A percentile compares a stretch with the other conserved stretches of the same genome.
Conservation (phyloP, 2,888 invertebrate genomes). For the Lochmaea capreae region DNA sequence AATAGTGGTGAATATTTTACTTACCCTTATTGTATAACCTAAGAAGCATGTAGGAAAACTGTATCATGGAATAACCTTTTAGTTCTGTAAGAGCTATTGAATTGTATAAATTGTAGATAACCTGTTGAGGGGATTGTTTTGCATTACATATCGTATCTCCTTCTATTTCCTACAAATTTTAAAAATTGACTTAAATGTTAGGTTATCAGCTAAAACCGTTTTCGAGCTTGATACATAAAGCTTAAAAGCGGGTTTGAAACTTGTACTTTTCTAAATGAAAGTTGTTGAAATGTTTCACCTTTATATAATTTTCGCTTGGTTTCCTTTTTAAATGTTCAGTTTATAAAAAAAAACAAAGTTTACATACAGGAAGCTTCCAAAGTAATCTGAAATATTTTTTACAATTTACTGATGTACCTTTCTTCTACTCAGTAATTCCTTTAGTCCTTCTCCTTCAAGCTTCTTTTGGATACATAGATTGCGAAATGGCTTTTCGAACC, state of each 20-base stretch:
- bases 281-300: not conserved
- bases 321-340: not conserved
- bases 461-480: no score
- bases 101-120: conserved; percentile 84
- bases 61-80: conserved; percentile 90
- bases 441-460: no score
- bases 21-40: conserved; percentile 81
- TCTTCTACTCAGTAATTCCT: no score
- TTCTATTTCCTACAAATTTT: conserved; percentile 71
- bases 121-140: conserved; percentile 84
- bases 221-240: no score
- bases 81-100: conserved; percentile 85
- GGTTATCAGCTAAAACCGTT: no score
- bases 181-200: not conserved
- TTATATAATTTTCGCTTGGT: conserved; percentile 12
- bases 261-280: no score
- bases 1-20: conserved; percentile 26
- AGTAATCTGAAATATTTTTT: not conserved
- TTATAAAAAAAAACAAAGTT: not conserved
- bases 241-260: no score
- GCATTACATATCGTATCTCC: conserved; percentile 75
- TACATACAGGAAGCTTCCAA: not conserved
- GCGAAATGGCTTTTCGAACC: no score
- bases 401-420: not conserved
- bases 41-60: conserved; percentile 89